Evolutionary conservation across 2,113 vertebrate genomes (phyloP).

Genomic region (Lepus timidus): DNA sequence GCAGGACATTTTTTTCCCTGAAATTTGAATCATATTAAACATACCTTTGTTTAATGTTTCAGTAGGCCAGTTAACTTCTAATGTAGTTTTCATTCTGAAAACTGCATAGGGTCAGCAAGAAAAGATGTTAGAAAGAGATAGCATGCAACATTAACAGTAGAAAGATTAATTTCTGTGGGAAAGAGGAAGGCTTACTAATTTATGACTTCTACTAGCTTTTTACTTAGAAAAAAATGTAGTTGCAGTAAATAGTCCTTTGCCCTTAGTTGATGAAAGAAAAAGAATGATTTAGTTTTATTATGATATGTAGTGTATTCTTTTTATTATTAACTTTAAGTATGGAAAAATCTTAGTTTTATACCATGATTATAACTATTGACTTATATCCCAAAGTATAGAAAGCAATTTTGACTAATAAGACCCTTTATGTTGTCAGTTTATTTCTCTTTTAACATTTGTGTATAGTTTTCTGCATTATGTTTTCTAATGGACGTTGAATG

Average conservation of each 20-base stretch:
- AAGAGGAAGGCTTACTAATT: constrained; percentile 11
- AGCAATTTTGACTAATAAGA: not conserved
- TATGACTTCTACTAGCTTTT: not conserved
- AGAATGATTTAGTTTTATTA: constrained; percentile 23
- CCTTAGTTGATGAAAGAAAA: not conserved
- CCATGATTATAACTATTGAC: not conserved
- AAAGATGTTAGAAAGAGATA: not conserved
- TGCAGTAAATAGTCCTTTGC: not conserved
- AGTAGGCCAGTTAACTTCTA: not conserved
- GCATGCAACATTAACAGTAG: not conserved
- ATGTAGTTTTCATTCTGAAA: constrained; percentile 53
- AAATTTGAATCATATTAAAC: constrained; percentile 11
- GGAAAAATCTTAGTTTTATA: constrained; percentile 20
- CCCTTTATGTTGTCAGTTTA: constrained; percentile 29
- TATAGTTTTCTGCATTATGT: not conserved
- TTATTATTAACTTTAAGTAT: not conserved
- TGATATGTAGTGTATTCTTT: not conserved
- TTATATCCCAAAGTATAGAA: not conserved
- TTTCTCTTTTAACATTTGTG: constrained; percentile 55
- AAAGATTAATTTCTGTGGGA: not conserved
- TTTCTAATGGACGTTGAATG: constrained; percentile 45
- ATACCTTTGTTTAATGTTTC: not conserved
- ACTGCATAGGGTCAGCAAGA: constrained; percentile 22
- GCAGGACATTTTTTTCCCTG: too few species aligned
- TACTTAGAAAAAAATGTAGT: not conserved